Evolutionary conservation across 2,113 vertebrate genomes (phyloP), one percentile per base, ranked within the genome.

Genomic region (Ophiodon elongatus): DNA sequence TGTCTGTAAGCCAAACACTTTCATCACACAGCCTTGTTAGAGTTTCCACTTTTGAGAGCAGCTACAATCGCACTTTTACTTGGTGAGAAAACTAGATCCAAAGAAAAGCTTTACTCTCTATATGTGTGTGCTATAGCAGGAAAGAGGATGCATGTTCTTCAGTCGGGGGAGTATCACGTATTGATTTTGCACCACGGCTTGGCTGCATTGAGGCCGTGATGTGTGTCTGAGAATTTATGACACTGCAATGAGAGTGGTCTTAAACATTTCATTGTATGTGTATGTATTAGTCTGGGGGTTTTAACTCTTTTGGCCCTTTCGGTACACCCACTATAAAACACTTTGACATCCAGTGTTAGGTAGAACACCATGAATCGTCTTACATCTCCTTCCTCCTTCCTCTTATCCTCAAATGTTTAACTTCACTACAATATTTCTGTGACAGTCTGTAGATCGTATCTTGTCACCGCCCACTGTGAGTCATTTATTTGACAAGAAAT

Each of bases 151-250:
- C 62, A 77, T 80, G 60, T 80, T 79, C 29, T 79, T 67, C 15
- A 78, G 31, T 72, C 15, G 33, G 63, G 33, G 62, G 27, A 85
- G 45, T 82, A 67, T 80, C 74, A 79, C 65, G 23, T 85, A 90
- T 93, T 89, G 93, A 95, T 90, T 89, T 91, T 89, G 77, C 64
- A 76, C 56, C 83, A n/a, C 54, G 25, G 57, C 69, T 37, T 50
- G 21, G 52, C 27, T 73, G 50, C 83, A 79, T 63, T 66, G 43
- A 82, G 50, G 87, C 82, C 84, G 35, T 47, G 78, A 59, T 82
- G 89, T 88, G 89, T 90, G 86, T 74, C 71, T 84, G 76, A 86
- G 77, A 85, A 83, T 87, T 77, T 86, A 76, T 84, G 85, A 88
- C 79, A 76, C 76, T 43, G 73, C 65, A 25, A 66, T 65, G 69